phyloP scores from a whole-genome alignment of 2,797 vertebrate species.

The Triplophysa bombifrons region DNA sequence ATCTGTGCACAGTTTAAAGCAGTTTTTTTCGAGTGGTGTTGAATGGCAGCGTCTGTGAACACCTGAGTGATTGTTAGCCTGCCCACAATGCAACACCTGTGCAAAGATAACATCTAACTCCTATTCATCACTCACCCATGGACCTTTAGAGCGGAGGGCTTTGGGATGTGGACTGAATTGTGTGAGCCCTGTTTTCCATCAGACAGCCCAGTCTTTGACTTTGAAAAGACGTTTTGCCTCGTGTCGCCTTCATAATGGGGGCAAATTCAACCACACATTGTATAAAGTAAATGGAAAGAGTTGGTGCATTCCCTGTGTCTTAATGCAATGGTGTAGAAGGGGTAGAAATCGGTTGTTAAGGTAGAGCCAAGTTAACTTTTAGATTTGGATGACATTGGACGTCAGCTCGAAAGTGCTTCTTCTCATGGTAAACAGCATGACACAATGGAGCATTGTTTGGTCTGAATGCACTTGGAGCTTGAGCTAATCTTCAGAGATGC shows the following conservation, averaged over 20 bases:
- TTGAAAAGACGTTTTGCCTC: not conserved
- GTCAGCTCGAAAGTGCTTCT: not conserved
- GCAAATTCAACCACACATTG: not conserved
- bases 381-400: conserved; percentile 1
- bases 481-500: not conserved
- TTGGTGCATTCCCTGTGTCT: not conserved
- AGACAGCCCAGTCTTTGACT: conserved; percentile 14
- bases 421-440: not conserved
- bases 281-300: not conserved
- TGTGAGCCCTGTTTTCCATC: conserved; percentile 12
- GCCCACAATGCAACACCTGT: conserved; percentile 49
- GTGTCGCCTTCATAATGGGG: not conserved
- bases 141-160: conserved; percentile 8
- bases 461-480: conserved; percentile 1
- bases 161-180: conserved; percentile 14
- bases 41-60: conserved; percentile 36
- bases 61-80: conserved; percentile 36
- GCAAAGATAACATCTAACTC: conserved; percentile 50
- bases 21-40: conserved; percentile 38
- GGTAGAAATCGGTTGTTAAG: not conserved
- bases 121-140: conserved; percentile 36
- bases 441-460: conserved; percentile 1
- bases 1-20: conserved; percentile 33
- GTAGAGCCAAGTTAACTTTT: not conserved
- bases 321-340: not conserved